Conservation (phyloP, 2,113 vertebrate species). For the Capra hircus region DNA sequence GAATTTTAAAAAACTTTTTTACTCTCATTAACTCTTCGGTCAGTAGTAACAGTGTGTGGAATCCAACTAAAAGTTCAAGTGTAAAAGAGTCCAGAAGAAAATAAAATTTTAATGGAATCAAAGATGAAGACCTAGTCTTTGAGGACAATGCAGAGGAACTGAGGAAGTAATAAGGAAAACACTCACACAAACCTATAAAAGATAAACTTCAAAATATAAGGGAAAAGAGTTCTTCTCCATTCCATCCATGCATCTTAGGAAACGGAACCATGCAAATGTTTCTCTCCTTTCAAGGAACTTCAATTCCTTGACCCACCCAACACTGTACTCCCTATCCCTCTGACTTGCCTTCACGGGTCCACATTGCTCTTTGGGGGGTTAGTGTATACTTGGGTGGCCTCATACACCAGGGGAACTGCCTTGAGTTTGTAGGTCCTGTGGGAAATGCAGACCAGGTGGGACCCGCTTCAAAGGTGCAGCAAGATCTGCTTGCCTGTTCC, state of each 20-base stretch:
- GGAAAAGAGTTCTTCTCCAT: neutral
- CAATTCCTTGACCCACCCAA: neutral
- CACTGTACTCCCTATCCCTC: neutral
- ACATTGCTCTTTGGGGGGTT: neutral
- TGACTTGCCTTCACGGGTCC: neutral
- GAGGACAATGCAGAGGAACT: neutral
- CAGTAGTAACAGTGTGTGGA: neutral
- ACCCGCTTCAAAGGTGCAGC: neutral
- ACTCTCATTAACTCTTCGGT: neutral
- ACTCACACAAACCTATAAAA: neutral
- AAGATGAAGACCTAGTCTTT: neutral
- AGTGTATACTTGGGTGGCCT: neutral
- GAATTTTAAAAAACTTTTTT: neutral
- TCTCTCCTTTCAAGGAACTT: neutral
- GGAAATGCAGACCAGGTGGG: neutral
- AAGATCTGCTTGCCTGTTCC: neutral
- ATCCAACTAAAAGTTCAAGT: neutral
- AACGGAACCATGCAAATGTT: neutral
- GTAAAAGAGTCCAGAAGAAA: neutral
- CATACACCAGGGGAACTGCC: too few relatives aligned
- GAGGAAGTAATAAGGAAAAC: neutral
- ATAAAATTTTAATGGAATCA: neutral
- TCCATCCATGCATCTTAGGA: neutral
- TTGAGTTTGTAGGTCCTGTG: neutral
- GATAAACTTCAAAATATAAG: neutral